These are phyloP conservation scores for Drosophila villosipedis DNA, from an alignment of 2,888 invertebrate genomes.

Conservation along the genomic window DNA sequence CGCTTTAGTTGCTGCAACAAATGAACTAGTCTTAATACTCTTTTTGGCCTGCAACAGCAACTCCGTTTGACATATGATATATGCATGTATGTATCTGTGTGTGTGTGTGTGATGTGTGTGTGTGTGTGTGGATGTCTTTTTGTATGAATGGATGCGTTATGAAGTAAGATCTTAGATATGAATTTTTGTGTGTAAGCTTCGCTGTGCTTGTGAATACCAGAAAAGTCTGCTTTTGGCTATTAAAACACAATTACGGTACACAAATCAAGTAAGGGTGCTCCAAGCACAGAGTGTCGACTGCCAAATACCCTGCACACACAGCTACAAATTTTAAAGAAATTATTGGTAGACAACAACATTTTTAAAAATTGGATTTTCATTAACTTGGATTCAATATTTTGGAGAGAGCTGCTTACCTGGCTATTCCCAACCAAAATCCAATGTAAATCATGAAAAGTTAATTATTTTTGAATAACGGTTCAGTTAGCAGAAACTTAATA, in stretches of 20 bases:
- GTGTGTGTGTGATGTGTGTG: not conserved
- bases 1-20: slow-evolving; percentile 41
- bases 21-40: slow-evolving; percentile 45
- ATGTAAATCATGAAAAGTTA: not conserved
- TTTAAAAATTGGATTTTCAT: too few relatives aligned
- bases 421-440: accelerated
- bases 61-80: slow-evolving; percentile 52
- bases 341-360: too few relatives aligned
- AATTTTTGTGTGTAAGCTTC: slow-evolving; percentile 26
- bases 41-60: slow-evolving; percentile 45
- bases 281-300: not conserved
- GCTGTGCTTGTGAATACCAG: slow-evolving; percentile 23
- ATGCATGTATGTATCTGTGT: not conserved
- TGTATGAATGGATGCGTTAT: slow-evolving; percentile 34
- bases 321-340: accelerated
- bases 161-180: slow-evolving; percentile 60
- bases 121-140: slow-evolving; percentile 7
- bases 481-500: not conserved
- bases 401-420: not conserved
- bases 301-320: not conserved
- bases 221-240: slow-evolving; percentile 17
- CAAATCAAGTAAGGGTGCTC: not conserved
- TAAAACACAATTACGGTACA: slow-evolving; percentile 32
- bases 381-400: not conserved
- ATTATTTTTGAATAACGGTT: not conserved